phyloP scores from a whole-genome alignment of 2,113 vertebrate genomes.

The Petromus typicus region DNA sequence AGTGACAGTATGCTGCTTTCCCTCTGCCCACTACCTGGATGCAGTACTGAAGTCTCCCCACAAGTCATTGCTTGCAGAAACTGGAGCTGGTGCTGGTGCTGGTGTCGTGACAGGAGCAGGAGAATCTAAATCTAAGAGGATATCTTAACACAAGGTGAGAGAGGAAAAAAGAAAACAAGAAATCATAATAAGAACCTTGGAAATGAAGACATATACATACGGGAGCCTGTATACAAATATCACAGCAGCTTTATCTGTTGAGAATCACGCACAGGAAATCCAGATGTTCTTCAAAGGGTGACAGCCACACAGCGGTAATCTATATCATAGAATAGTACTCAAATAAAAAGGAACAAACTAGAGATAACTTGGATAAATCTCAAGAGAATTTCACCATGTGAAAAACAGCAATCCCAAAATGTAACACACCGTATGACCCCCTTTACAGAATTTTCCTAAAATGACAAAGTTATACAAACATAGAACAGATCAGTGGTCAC shows the following conservation, averaged over 20 bases:
- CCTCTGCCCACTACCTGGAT: conserved; percentile 88
- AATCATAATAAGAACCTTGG: neutral
- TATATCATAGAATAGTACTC: neutral
- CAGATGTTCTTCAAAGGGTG: neutral
- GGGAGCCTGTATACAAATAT: neutral
- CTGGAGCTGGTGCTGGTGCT: conserved; percentile 71
- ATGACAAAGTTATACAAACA: neutral
- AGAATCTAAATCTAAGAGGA: conserved; percentile 89
- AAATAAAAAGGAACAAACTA: conserved; percentile 27
- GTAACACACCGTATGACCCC: neutral
- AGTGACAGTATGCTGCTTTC: neutral
- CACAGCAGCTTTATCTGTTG: neutral
- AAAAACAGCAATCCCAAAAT: conserved; percentile 13
- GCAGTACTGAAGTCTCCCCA: conserved; percentile 97
- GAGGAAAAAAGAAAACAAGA: neutral
- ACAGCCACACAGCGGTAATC: neutral
- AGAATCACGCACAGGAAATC: neutral
- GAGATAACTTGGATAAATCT: neutral
- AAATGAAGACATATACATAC: neutral
- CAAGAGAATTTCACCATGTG: neutral
- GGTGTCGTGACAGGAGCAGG: conserved; percentile 81
- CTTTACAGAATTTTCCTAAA: conserved; percentile 5
- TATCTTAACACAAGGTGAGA: conserved; percentile 76
- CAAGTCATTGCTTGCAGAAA: conserved; percentile 88
- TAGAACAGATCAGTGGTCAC: neutral